These are phyloP conservation scores for Campodea augens DNA, from an alignment of 1,140 invertebrate genomes.

Conservation along the genomic window DNA sequence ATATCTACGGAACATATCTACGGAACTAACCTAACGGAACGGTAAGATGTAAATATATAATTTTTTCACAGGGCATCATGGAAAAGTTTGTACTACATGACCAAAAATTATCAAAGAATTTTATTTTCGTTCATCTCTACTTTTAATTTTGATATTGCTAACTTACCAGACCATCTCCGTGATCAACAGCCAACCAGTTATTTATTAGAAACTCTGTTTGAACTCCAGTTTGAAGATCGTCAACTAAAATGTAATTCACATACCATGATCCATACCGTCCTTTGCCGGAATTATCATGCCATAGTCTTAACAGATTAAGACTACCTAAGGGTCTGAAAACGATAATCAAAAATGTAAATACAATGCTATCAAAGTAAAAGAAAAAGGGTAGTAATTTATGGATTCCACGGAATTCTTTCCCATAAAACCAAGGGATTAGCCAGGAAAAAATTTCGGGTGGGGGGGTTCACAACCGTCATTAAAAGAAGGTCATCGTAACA, in stretches of 20 bases:
- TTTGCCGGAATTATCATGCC: constrained; percentile 35
- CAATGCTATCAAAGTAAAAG: too few species aligned
- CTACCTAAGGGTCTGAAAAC: constrained; percentile 26
- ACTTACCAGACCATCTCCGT: constrained; percentile 31
- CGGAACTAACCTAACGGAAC: not conserved
- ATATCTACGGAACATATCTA: not conserved
- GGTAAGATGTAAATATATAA: too few species aligned
- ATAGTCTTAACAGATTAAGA: constrained; percentile 31
- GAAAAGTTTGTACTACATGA: too few species aligned
- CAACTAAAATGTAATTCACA: constrained; percentile 27
- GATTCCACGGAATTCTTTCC: too few species aligned
- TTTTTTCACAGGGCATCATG: too few species aligned
- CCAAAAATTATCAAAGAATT: too few species aligned
- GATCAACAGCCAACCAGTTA: constrained; percentile 35
- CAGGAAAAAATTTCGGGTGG: too few species aligned
- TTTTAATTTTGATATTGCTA: not conserved
- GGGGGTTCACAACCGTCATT: too few species aligned
- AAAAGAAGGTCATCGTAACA: too few species aligned
- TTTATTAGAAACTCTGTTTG: constrained; percentile 31
- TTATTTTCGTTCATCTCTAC: too few species aligned
- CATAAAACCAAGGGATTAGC: too few species aligned
- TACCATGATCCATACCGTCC: constrained; percentile 32
- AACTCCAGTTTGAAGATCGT: constrained; percentile 31
- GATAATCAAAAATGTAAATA: not conserved
- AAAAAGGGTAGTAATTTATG: too few species aligned